Conservation (phyloP, 2,797 vertebrate species). For the Dallia pectoralis region DNA sequence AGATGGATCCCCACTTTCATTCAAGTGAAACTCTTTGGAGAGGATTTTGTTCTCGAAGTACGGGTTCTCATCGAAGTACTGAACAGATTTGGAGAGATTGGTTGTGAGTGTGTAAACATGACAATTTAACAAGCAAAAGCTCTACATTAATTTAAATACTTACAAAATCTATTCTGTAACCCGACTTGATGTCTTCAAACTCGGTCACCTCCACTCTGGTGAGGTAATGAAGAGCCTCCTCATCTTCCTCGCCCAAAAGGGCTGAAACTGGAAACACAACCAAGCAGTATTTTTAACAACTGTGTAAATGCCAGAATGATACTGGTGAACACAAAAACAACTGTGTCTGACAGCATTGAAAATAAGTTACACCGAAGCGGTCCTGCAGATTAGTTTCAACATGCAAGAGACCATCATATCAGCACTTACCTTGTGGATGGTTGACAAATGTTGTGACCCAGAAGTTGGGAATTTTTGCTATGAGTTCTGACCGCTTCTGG, state of each 20-base stretch:
- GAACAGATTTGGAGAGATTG: neutral
- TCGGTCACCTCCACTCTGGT: constrained; percentile 98
- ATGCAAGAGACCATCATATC: neutral
- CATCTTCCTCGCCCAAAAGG: constrained; percentile 96
- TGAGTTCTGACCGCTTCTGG: constrained; percentile 99
- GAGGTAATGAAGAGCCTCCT: constrained; percentile 98
- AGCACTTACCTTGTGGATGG: constrained; percentile 92
- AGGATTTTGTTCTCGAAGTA: constrained; percentile 99
- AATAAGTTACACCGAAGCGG: too few relatives aligned
- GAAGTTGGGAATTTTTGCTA: constrained; percentile 99
- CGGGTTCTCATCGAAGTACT: constrained; percentile 99
- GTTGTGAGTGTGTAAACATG: neutral
- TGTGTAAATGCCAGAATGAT: neutral
- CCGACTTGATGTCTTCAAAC: constrained; percentile 99
- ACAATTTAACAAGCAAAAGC: neutral
- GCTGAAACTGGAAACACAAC: constrained; percentile 83
- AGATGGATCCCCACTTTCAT: constrained; percentile 96
- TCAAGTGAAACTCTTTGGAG: constrained; percentile 99
- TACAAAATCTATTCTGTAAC: constrained; percentile 99
- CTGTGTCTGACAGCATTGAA: too few relatives aligned
- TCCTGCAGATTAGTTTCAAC: neutral
- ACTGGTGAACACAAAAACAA: neutral
- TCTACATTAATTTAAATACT: constrained; percentile 57
- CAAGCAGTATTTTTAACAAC: neutral
- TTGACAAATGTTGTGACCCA: constrained; percentile 99